Base-by-base conservation (phyloP, 2,888 invertebrate genomes). In the Dasysyrphus albostriatus region DNA sequence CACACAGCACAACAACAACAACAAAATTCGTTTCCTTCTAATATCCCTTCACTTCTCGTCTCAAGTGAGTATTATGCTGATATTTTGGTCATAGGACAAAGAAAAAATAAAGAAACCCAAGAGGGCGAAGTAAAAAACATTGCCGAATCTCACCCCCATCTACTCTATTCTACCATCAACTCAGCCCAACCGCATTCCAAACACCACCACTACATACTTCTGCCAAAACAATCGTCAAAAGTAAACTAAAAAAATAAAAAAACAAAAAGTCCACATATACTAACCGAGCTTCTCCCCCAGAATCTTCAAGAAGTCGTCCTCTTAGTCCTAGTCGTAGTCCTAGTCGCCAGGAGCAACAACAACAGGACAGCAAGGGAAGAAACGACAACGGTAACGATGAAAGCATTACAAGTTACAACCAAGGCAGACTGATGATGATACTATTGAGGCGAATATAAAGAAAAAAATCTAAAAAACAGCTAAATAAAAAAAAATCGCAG, bases 31-130 rank as follows among this genome's bases (percentile, higher is more conserved):
- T 14, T 74, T 51, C 65, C 58, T 42, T 69, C 39, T 39, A 39
- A 0, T 34, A 16, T 37, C 58, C 34, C 58, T 14, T 42, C 59
- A 14, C 16, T 82, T 63, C 44, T n/a, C 37, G 63, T 65, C 78
- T 65, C 72, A 75, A 83, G 87, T 87, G 75, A 79, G 78, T 87
- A 75, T 75, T 87, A 83, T 87, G 87, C 87, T 87, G 87, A 87
- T 79, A 72, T 83, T 83, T 74, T 87, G 87, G 83, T 87, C 75
- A 79, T 78, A 83, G 78, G 72, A 83, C 49, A 70, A 74, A 70
- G 37, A 42, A 61, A 67, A 51, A 16, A 56, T 32, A 44, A 63
- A 67, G 24, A 44, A 51, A 39, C 34, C n/a, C 49, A 39, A 59
- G 77, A 39, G 72, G 72, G 44, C 56, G 32, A 83, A 82, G 63